Evolutionary conservation across 2,113 vertebrate species (phyloP), one percentile per base, ranked within the genome.

Genomic region (Delphinapterus leucas): DNA sequence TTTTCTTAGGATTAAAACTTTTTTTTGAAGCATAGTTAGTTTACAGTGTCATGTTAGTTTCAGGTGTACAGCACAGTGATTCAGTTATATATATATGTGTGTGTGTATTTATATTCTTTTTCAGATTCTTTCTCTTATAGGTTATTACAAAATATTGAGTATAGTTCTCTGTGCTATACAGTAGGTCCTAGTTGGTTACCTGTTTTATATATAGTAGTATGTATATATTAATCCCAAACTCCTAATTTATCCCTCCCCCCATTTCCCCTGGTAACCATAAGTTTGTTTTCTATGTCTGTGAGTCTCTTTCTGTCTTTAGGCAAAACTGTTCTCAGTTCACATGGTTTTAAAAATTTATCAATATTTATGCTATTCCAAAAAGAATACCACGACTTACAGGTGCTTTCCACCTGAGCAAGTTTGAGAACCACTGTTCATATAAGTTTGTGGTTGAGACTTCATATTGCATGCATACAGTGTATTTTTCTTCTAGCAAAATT

Each of bases 291-390:
- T 47, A 77, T 53, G 74, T 53, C 47, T 53, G 28, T 53, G 47
- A 77, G 49, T 77, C 47, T 91, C 84, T 71, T 93, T 65, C 31
- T 77, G 55, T 88, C 84, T 70, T 95, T 79, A 81, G 97, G 87
- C 63, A 94, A 94, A 95, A 88, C n/a, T 92, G 84, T 87, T 94
- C 18, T 97, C 68, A 83, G 55, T 77, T 96, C 82, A 89, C 36
- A 89, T 80, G 58, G 28, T 89, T 84, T 97, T 97, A 97, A 97
- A 95, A 95, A 90, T 92, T 80, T 61, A 92, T 97, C 58, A 95
- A 80, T 95, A 96, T 84, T 90, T 95, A 95, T 89, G 47, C 47
- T 91, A 8, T 93, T 96, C 67, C 68, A 60, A 93, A 86, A 93
- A 88, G 77, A 87, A 83, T 65, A 74, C 63, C 80, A 58, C 53